phyloP scores from a whole-genome alignment of 2,113 vertebrate species.

The Etheostoma cragini region DNA sequence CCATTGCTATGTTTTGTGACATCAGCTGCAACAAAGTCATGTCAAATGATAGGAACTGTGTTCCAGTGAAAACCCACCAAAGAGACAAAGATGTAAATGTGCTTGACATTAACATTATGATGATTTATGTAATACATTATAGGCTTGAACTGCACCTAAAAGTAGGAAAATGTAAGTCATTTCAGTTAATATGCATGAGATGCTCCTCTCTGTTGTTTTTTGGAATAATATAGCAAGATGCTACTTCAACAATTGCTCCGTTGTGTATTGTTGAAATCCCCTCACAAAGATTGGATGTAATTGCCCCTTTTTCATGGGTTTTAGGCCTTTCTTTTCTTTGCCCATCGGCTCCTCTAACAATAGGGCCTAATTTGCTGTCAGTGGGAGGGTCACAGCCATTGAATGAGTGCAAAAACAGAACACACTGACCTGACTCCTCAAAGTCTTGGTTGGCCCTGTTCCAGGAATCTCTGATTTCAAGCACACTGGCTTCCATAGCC shows the following conservation, averaged over 20 bases:
- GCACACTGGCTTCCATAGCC: conserved; percentile 84
- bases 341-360: conserved; percentile 24
- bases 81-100: neutral
- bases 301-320: conserved; percentile 20
- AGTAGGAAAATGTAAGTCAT: neutral
- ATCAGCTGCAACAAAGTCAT: neutral
- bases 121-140: neutral
- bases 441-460: conserved; percentile 83
- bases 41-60: neutral
- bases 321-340: conserved; percentile 14
- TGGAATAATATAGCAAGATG: neutral
- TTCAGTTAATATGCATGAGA: neutral
- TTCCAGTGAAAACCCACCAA: neutral
- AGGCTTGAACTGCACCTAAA: neutral
- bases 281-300: conserved; percentile 28
- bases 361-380: conserved; percentile 38
- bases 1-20: neutral
- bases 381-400: conserved; percentile 1
- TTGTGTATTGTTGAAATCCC: conserved; percentile 16
- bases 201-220: conserved; percentile 21
- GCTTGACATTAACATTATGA: neutral
- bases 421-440: conserved; percentile 84
- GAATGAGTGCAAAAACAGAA: conserved; percentile 8
- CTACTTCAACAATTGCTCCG: conserved; percentile 4
- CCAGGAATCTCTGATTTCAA: conserved; percentile 83